Percentiles rank a stretch among this genome's conserved stretches.
Evolutionary conservation across 2,113 vertebrate genomes (phyloP).

Genomic region (Callipepla squamata): DNA sequence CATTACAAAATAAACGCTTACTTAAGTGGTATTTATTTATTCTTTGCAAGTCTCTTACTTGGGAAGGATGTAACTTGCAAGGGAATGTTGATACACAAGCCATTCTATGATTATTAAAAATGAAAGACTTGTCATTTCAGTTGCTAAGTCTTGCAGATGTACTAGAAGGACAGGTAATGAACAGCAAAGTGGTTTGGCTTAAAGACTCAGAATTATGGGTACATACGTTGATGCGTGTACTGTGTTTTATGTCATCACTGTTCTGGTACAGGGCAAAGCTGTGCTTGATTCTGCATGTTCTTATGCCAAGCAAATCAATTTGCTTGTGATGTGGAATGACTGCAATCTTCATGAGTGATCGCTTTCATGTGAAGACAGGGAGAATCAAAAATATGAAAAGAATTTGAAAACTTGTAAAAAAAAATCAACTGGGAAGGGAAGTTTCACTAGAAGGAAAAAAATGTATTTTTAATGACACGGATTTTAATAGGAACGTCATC

Average conservation of each 20-base stretch:
- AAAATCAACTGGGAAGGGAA: neutral
- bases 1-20: constrained; percentile 19
- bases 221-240: neutral
- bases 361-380: neutral
- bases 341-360: neutral
- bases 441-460: neutral
- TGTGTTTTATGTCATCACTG: neutral
- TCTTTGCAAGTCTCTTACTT: neutral
- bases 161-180: neutral
- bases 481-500: neutral
- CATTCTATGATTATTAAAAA: neutral
- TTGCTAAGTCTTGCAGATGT: neutral
- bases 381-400: neutral
- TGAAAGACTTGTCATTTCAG: neutral
- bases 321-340: neutral
- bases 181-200: neutral
- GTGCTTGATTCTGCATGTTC: neutral
- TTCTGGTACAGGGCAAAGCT: neutral
- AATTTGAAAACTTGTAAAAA: neutral
- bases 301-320: neutral
- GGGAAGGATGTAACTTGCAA: constrained; percentile 7
- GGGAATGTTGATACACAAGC: neutral
- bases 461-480: neutral
- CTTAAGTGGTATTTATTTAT: constrained; percentile 20
- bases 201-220: neutral